These are phyloP conservation scores for Geococcyx californianus DNA, from an alignment of 2,113 vertebrate genomes.

Conservation along the genomic window DNA sequence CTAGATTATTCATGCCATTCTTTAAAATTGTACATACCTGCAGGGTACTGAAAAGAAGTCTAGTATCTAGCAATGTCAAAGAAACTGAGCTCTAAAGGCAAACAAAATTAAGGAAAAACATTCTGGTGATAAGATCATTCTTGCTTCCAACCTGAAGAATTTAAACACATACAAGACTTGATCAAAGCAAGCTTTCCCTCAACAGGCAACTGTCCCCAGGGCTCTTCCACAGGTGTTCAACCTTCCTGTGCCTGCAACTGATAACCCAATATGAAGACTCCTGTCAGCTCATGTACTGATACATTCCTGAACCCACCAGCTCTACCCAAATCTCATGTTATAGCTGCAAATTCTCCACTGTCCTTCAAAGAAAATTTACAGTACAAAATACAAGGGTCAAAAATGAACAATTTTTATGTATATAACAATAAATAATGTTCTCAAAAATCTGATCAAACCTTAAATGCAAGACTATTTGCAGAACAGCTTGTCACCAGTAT, in stretches of 20 bases:
- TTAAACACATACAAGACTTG: background rate
- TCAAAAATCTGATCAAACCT: background rate
- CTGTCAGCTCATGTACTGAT: background rate
- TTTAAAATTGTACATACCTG: background rate
- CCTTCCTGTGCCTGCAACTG: background rate
- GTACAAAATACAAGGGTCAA: background rate
- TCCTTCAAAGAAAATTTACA: background rate
- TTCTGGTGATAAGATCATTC: background rate
- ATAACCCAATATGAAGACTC: background rate
- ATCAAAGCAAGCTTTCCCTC: background rate
- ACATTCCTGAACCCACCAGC: background rate
- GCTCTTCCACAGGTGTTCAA: rapidly evolving
- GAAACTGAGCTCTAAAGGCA: background rate
- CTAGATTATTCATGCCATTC: background rate
- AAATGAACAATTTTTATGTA: background rate
- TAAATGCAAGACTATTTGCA: background rate
- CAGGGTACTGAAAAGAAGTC: background rate
- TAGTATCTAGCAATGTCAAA: background rate
- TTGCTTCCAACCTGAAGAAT: background rate
- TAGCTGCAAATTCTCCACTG: background rate
- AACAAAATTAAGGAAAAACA: background rate
- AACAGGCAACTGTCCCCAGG: background rate
- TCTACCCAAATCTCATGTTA: background rate
- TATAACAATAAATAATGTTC: background rate
- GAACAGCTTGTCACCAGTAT: background rate